Evolutionary conservation across 2,888 invertebrate species (phyloP).

Genomic region (Chrysolina haemoptera): DNA sequence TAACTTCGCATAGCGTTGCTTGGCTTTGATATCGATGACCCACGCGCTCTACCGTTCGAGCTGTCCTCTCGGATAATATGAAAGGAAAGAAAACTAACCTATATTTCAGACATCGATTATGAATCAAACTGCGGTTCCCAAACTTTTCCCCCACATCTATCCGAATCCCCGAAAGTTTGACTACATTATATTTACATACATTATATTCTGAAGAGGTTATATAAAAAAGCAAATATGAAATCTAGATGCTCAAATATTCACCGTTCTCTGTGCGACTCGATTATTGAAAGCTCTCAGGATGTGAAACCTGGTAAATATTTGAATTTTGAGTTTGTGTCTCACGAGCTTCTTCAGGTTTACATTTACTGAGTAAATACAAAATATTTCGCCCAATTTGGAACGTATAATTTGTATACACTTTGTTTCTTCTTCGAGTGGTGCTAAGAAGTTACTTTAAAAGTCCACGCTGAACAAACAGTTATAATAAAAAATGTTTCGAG

Average conservation of each 20-base stretch:
- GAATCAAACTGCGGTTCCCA: no score
- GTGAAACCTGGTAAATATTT: slow-evolving; percentile 21
- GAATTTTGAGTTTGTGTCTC: slow-evolving; percentile 1
- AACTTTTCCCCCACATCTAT: no score
- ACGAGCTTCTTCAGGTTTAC: slow-evolving; percentile 26
- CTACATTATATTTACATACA: not conserved
- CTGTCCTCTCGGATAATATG: no score
- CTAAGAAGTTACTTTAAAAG: not conserved
- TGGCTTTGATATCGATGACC: no score
- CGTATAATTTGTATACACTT: slow-evolving; percentile 19
- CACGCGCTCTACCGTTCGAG: no score
- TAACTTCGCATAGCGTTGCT: no score
- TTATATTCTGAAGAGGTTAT: slow-evolving; percentile 1
- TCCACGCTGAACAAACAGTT: not conserved
- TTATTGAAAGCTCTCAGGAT: slow-evolving; percentile 14
- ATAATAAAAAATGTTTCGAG: not conserved
- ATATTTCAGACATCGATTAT: no score
- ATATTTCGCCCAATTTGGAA: slow-evolving; percentile 27
- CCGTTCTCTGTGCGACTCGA: not conserved
- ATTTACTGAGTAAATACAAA: slow-evolving; percentile 21
- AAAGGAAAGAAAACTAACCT: no score
- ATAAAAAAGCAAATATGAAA: not conserved
- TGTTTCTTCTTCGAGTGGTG: slow-evolving; percentile 6
- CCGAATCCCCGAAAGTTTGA: no score
- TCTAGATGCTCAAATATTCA: not conserved